Conservation (phyloP, 2,113 vertebrate genomes). For the Sigmodon hispidus region DNA sequence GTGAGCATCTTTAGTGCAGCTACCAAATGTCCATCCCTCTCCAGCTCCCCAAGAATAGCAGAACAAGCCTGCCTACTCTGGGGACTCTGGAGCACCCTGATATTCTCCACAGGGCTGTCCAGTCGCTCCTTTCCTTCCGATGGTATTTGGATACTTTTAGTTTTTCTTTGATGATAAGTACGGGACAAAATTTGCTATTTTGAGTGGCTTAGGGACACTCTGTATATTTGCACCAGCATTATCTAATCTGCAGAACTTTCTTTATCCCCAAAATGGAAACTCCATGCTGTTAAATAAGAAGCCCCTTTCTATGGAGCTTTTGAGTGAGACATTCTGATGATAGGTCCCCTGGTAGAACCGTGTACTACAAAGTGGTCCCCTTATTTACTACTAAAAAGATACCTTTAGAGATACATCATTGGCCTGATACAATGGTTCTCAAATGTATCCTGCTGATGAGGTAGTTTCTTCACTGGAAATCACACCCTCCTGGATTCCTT, state of each 20-base stretch:
- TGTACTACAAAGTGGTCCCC: neutral
- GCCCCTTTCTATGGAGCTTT: neutral
- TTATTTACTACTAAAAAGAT: neutral
- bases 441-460: neutral
- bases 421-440: neutral
- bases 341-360: neutral
- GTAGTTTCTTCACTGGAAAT: neutral
- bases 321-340: neutral
- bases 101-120: neutral
- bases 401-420: neutral
- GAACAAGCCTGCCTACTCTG: neutral
- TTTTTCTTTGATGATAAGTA: neutral
- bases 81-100: neutral
- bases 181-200: neutral
- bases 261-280: neutral
- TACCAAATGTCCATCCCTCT: neutral
- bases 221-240: neutral
- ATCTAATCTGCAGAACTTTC: neutral
- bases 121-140: neutral
- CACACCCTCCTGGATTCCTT: neutral
- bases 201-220: neutral
- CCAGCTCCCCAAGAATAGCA: neutral
- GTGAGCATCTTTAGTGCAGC: too few relatives aligned
- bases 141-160: neutral
- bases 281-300: neutral